These are phyloP conservation scores for Pyrgilauda ruficollis DNA, from an alignment of 2,113 vertebrate genomes.

Conservation along the genomic window DNA sequence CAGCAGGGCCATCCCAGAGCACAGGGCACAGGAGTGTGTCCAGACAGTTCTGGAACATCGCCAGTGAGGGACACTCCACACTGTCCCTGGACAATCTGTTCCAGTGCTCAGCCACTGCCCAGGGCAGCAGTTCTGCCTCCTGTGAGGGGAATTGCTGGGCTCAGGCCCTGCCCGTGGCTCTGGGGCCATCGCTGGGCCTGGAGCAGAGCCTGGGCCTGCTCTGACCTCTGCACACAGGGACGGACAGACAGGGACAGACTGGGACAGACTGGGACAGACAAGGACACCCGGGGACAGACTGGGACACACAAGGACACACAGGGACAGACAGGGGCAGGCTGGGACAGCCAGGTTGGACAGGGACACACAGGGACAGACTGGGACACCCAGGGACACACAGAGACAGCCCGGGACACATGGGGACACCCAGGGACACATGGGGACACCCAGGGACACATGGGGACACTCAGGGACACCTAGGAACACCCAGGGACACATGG, in stretches of 20 bases:
- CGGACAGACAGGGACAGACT: not conserved
- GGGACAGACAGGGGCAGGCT: accelerated
- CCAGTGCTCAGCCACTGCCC: not conserved
- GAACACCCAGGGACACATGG: too few species aligned
- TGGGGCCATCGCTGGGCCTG: not conserved
- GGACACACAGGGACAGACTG: accelerated
- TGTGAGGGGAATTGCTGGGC: not conserved
- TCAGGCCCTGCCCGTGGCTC: accelerated
- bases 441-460: too few species aligned
- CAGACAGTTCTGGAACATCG: not conserved
- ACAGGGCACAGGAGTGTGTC: not conserved
- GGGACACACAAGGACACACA: too few species aligned
- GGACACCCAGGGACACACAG: accelerated
- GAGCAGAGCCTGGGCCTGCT: not conserved
- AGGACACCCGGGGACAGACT: too few species aligned
- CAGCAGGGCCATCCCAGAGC: not conserved
- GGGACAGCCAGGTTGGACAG: not conserved
- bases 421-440: too few species aligned
- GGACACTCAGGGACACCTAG: too few species aligned
- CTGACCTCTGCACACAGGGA: not conserved
- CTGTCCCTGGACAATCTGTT: not conserved
- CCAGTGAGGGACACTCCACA: not conserved
- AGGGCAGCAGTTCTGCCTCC: not conserved
- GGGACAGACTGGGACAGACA: not conserved
- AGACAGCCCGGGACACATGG: accelerated